Percentiles rank a stretch among this genome's conserved stretches.
These are phyloP conservation scores for Lasaia peninsularis DNA, from an alignment of 1,140 invertebrate species.

Conservation along the genomic window DNA sequence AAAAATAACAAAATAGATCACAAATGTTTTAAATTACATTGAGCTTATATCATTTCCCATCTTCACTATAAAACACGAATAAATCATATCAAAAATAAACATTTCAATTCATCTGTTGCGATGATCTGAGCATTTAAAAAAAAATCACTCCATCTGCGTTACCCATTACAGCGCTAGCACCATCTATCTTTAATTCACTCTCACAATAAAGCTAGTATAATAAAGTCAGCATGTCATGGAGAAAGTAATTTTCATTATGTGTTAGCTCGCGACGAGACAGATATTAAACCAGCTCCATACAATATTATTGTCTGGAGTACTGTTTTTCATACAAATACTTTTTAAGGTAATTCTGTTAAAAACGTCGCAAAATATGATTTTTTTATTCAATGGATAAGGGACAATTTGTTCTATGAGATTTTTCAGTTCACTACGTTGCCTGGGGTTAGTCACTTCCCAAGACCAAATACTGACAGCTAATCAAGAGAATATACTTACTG, in stretches of 20 bases:
- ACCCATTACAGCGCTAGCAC: conserved; percentile 46
- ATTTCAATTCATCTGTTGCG: conserved; percentile 16
- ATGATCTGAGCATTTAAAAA: conserved; percentile 13
- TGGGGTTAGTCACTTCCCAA: no score
- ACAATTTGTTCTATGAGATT: no score
- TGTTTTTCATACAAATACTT: no score
- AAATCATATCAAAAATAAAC: conserved; percentile 21
- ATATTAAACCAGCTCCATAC: neutral
- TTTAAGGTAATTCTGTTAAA: no score
- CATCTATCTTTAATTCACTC: conserved; percentile 61
- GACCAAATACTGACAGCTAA: no score
- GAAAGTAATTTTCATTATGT: conserved; percentile 54
- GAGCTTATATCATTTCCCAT: neutral
- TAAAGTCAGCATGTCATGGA: conserved; percentile 52
- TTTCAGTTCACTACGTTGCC: no score
- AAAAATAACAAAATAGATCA: neutral
- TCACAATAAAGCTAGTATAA: conserved; percentile 64
- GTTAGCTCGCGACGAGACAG: conserved; percentile 18
- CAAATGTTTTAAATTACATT: neutral
- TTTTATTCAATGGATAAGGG: no score
- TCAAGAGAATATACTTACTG: no score
- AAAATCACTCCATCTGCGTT: conserved; percentile 34
- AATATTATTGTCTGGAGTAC: no score
- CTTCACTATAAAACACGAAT: neutral
- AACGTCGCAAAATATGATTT: no score